These are phyloP conservation scores for Cheilosia vernalis DNA, from an alignment of 2,888 invertebrate genomes.

Conservation along the genomic window DNA sequence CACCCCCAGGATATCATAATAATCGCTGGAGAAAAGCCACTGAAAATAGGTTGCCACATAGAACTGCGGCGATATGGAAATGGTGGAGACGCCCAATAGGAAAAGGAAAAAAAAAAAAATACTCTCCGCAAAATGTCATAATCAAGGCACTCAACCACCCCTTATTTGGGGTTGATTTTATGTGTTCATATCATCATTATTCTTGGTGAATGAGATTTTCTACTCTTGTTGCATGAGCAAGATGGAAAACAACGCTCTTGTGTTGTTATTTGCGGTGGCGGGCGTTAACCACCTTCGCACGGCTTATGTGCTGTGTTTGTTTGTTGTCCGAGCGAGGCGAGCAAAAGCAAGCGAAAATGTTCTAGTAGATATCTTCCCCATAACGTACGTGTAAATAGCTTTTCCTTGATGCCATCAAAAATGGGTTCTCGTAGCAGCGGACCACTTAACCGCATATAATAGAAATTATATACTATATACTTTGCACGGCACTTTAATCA, in stretches of 20 bases:
- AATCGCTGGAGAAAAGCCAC: conserved; percentile 17
- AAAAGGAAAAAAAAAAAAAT: too few species aligned
- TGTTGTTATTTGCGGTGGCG: conserved; percentile 44
- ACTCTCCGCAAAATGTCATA: conserved; percentile 54
- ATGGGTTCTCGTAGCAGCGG: conserved; percentile 37
- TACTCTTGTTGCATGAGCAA: conserved; percentile 31
- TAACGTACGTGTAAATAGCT: neutral
- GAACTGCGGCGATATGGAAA: conserved; percentile 12
- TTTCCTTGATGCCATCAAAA: neutral
- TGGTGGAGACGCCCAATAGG: neutral
- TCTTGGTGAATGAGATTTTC: conserved; percentile 39
- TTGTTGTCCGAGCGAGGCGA: conserved; percentile 6
- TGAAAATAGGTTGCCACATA: conserved; percentile 25
- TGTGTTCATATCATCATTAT: conserved; percentile 19
- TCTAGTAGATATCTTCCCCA: neutral
- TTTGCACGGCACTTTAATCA: conserved; percentile 50
- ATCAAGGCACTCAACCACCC: conserved; percentile 44
- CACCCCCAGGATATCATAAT: conserved; percentile 45
- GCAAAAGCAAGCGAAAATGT: conserved; percentile 14
- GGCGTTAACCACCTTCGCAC: conserved; percentile 58
- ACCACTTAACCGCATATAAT: conserved; percentile 42
- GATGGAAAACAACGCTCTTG: conserved; percentile 18
- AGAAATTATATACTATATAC: conserved; percentile 11
- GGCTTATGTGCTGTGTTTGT: conserved; percentile 12
- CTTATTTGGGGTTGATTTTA: conserved; percentile 49